Conservation (phyloP, 2,113 vertebrate genomes). For the Cavia porcellus region DNA sequence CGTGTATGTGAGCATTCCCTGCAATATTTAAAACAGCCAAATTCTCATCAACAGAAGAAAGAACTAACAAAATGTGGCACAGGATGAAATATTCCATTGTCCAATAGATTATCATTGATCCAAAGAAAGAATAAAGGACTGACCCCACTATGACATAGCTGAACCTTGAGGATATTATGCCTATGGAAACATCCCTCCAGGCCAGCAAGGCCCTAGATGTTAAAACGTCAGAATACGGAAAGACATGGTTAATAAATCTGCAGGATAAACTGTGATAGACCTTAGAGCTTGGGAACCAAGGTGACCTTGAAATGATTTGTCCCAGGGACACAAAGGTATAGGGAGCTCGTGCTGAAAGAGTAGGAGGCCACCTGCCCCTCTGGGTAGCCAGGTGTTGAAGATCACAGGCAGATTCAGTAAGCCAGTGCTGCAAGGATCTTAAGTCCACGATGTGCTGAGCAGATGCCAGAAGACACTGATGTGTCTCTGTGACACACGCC, state of each 20-base stretch:
- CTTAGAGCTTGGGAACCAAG: neutral
- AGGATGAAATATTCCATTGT: neutral
- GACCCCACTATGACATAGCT: neutral
- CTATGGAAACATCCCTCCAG: neutral
- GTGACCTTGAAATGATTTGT: neutral
- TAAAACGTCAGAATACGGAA: neutral
- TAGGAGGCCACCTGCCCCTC: neutral
- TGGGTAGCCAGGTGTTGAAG: neutral
- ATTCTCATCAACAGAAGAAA: neutral
- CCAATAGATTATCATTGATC: neutral
- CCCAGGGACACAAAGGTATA: neutral
- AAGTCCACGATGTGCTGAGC: neutral
- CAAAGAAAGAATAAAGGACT: neutral
- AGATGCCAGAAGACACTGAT: neutral
- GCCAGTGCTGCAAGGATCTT: neutral
- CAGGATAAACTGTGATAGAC: no score
- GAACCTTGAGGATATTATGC: neutral
- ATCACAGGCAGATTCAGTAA: neutral
- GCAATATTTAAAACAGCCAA: neutral
- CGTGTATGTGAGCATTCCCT: neutral
- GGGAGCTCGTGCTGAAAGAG: neutral
- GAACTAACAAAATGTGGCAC: neutral
- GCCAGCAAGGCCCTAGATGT: neutral
- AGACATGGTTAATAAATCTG: neutral
- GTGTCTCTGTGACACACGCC: no score